Conservation (phyloP, 2,888 invertebrate genomes). For the Conops quadrifasciatus region DNA sequence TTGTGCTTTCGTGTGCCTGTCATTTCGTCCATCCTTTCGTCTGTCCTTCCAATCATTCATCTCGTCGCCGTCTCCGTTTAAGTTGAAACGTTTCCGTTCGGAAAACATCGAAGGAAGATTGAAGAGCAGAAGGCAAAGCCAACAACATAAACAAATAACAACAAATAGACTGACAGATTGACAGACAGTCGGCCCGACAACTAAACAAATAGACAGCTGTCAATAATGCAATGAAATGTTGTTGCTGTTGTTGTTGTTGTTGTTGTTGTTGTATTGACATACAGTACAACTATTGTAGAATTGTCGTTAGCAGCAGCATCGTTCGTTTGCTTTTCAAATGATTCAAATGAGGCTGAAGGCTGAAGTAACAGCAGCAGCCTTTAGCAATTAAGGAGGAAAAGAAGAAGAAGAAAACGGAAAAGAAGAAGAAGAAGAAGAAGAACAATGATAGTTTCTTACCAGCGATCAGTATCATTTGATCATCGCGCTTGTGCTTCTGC, state of each 20-base stretch:
- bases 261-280: slow-evolving; percentile 12
- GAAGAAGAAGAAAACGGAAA: background rate
- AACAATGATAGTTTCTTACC: too few species aligned
- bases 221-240: background rate
- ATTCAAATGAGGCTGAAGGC: background rate
- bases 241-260: slow-evolving; percentile 3
- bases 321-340: too few species aligned
- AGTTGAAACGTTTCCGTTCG: background rate
- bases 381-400: background rate
- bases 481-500: too few species aligned
- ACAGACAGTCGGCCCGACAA: background rate
- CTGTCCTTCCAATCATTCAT: background rate
- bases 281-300: slow-evolving; percentile 9
- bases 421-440: too few species aligned
- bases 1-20: background rate
- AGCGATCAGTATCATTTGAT: too few species aligned
- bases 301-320: background rate
- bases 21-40: background rate
- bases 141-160: background rate
- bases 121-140: background rate
- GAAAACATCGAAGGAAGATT: background rate
- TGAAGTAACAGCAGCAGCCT: background rate
- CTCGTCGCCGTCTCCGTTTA: background rate
- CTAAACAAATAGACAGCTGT: background rate
- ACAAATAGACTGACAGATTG: background rate